phyloP scores from a whole-genome alignment of 2,113 vertebrate genomes.

The Globicephala melas region DNA sequence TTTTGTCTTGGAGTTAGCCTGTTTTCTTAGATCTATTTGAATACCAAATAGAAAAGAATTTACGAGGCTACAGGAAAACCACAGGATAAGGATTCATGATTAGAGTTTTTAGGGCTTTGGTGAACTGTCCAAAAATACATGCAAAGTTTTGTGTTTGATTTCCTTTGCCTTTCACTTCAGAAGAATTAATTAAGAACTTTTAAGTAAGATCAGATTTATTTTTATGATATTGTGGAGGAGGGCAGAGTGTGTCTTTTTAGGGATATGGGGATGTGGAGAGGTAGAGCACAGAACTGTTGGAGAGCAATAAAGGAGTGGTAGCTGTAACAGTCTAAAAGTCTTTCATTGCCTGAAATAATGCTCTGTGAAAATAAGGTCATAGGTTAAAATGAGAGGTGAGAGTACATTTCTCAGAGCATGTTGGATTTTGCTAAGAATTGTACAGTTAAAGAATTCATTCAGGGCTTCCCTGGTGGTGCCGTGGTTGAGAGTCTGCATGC shows the following conservation, averaged over 20 bases:
- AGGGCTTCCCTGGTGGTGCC: too few species aligned
- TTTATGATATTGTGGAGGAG: neutral
- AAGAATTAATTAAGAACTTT: conserved; percentile 25
- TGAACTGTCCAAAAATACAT: neutral
- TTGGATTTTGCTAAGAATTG: conserved; percentile 5
- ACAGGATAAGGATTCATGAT: neutral
- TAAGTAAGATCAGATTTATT: neutral
- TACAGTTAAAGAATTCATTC: neutral
- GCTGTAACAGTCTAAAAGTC: neutral
- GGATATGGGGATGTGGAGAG: neutral
- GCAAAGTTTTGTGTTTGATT: neutral
- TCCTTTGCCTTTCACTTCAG: neutral
- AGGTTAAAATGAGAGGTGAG: neutral
- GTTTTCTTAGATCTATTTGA: neutral
- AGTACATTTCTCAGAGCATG: neutral
- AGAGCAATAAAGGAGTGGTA: neutral
- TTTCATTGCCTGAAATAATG: conserved; percentile 5
- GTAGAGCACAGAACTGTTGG: neutral
- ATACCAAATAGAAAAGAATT: neutral
- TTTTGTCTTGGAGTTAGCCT: neutral
- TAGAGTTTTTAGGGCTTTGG: neutral
- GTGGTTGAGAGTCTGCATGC: too few species aligned
- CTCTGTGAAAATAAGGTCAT: conserved; percentile 2
- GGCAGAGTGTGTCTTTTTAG: neutral
- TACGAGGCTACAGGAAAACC: neutral